Evolutionary conservation across 2,888 invertebrate genomes (phyloP), one percentile per base, ranked within the genome.

Genomic region (Gnatocerus cornutus): DNA sequence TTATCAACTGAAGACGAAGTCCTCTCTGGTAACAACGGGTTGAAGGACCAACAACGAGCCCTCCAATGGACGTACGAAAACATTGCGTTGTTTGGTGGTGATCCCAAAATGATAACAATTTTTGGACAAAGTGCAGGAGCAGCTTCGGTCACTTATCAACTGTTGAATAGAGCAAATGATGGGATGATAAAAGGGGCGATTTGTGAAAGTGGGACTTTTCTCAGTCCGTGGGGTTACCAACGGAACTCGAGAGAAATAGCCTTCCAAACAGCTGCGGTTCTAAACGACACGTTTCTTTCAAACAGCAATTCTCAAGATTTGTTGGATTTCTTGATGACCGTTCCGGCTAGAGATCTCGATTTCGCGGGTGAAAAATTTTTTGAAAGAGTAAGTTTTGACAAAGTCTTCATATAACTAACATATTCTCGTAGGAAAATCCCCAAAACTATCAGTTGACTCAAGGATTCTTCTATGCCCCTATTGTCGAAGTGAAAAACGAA

Each of bases 11-110:
- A 59, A 10, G 77, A 78, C 67, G 48, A 64, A 0, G 52, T 71
- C 3, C 70, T 74, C n/a, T 62, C 71, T 0, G 78, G 78, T 55
- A 78, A 77, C 59, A 64, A 39, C 1, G 73, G 75, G 0, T 53
- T 74, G 7, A 74, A 74, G 53, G 73, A 74, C 39, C 73, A 75
- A 58, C 43, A 41, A 0, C 13, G 69, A 0, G 72, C 72, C 0
- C 3, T 75, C 1, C 10, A 64, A 39, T 75, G 73, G 73, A 43
- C 69, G 2, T 12, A 72, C 16, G 29, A 56, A 6, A 73, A 75
- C 37, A 73, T 75, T 6, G 9, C 33, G 1, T 13, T 67, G 12
- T 75, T 75, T 29, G 72, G 72, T 7, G 75, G 75, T n/a, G 73
- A 75, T 65, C 67, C 62, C 0, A 29, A 66, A 1, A 64, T 46